Evolutionary conservation across 2,888 invertebrate genomes (phyloP).

Genomic region (Trissolcus brochymenae): DNA sequence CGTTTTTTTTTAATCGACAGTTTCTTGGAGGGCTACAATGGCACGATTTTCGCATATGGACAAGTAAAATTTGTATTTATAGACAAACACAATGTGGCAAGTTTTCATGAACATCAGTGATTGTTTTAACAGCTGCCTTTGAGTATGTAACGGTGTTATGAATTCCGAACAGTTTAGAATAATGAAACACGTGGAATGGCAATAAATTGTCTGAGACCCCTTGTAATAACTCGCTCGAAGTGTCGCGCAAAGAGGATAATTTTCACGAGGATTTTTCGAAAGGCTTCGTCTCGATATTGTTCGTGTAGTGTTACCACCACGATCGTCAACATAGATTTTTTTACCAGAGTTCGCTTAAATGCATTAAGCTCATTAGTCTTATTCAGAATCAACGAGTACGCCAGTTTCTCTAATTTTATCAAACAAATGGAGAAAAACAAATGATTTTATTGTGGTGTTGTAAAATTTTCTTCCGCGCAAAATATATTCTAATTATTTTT

Average conservation of each 20-base stretch:
- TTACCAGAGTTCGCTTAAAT: conserved; percentile 19
- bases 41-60: conserved; percentile 79
- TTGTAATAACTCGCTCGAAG: conserved; percentile 27
- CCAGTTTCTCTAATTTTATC: not conserved
- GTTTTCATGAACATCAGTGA: conserved; percentile 8
- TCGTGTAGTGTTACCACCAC: conserved; percentile 43
- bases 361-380: conserved; percentile 37
- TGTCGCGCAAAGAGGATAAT: conserved; percentile 27
- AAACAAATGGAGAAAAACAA: not conserved
- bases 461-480: not conserved
- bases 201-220: conserved; percentile 45
- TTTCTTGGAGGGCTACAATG: conserved; percentile 78
- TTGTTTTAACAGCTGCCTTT: conserved; percentile 13
- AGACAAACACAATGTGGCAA: conserved; percentile 2
- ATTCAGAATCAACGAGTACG: conserved; percentile 25
- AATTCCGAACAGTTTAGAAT: conserved; percentile 35
- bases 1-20: conserved; percentile 63
- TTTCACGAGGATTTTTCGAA: conserved; percentile 46
- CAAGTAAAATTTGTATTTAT: conserved; percentile 73
- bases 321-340: conserved; percentile 36
- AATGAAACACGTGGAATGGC: conserved; percentile 36
- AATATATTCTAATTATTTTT: not conserved
- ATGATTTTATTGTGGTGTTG: not conserved
- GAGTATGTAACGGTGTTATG: conserved; percentile 28
- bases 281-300: conserved; percentile 42